phyloP scores from a whole-genome alignment of 2,888 invertebrate genomes.

The Ornithoptera alexandrae region DNA sequence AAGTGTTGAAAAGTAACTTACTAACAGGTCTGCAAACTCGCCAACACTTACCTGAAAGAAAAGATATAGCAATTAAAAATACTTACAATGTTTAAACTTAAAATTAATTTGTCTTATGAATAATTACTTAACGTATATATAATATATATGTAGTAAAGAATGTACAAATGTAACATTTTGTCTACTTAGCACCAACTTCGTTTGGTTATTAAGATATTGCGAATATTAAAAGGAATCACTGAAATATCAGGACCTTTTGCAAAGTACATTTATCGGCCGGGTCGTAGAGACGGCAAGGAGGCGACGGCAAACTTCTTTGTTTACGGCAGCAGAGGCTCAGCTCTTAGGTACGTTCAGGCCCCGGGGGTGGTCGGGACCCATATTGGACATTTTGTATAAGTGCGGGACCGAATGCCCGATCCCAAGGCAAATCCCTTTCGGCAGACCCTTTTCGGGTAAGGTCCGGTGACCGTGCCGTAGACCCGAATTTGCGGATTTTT shows the following conservation, averaged over 20 bases:
- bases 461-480: conserved; percentile 69
- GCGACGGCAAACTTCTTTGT: conserved; percentile 73
- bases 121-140: too few relatives aligned
- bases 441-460: conserved; percentile 73
- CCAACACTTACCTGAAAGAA: too few relatives aligned
- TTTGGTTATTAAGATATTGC: too few relatives aligned
- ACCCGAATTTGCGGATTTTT: conserved; percentile 79
- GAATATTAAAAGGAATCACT: not conserved
- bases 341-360: conserved; percentile 65
- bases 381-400: conserved; percentile 80
- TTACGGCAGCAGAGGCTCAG: conserved; percentile 55
- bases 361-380: conserved; percentile 57
- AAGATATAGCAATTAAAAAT: too few relatives aligned
- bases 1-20: too few relatives aligned
- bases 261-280: conserved; percentile 43
- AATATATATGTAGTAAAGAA: too few relatives aligned
- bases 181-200: too few relatives aligned
- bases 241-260: conserved; percentile 25
- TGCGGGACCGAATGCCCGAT: conserved; percentile 70
- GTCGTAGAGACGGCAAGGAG: conserved; percentile 49
- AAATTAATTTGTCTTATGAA: too few relatives aligned
- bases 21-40: too few relatives aligned
- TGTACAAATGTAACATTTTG: too few relatives aligned
- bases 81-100: too few relatives aligned
- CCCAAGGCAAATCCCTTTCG: conserved; percentile 78